phyloP scores from a whole-genome alignment of 2,797 vertebrate genomes.

The Atherinosoma microstoma region DNA sequence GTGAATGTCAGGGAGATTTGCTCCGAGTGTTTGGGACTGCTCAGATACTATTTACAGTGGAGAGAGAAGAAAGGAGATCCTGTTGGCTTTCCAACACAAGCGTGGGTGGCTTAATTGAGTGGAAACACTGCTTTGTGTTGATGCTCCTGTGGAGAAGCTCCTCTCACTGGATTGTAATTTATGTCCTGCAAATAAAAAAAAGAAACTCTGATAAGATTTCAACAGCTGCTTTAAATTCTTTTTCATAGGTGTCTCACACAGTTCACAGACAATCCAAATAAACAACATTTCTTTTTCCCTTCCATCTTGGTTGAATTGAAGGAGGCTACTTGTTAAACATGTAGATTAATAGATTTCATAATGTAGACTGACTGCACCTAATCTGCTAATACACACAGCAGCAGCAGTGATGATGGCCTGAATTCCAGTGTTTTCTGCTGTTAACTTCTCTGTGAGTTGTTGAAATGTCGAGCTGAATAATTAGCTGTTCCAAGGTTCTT shows the following conservation, averaged over 20 bases:
- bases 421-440: conserved; percentile 54
- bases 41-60: conserved; percentile 47
- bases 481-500: conserved; percentile 77
- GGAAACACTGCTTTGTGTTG: conserved; percentile 54
- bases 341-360: conserved; percentile 48
- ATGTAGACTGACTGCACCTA: conserved; percentile 35
- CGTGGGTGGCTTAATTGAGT: conserved; percentile 69
- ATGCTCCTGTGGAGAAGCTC: conserved; percentile 37
- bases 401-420: conserved; percentile 29
- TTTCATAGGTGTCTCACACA: conserved; percentile 31
- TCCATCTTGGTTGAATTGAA: background rate
- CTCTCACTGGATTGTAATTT: conserved; percentile 38
- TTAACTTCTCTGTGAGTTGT: conserved; percentile 62
- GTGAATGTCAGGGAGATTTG: conserved; percentile 33
- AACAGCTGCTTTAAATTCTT: conserved; percentile 27
- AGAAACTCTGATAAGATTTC: conserved; percentile 16
- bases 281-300: conserved; percentile 13
- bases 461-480: conserved; percentile 81
- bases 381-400: conserved; percentile 18
- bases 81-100: conserved; percentile 45
- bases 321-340: conserved; percentile 30
- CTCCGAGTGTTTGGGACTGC: conserved; percentile 29
- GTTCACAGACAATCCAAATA: conserved; percentile 29
- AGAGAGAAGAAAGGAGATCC: conserved; percentile 49
- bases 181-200: conserved; percentile 25